Evolutionary conservation across 2,113 vertebrate species (phyloP).

Genomic region (Pantherophis guttatus): DNA sequence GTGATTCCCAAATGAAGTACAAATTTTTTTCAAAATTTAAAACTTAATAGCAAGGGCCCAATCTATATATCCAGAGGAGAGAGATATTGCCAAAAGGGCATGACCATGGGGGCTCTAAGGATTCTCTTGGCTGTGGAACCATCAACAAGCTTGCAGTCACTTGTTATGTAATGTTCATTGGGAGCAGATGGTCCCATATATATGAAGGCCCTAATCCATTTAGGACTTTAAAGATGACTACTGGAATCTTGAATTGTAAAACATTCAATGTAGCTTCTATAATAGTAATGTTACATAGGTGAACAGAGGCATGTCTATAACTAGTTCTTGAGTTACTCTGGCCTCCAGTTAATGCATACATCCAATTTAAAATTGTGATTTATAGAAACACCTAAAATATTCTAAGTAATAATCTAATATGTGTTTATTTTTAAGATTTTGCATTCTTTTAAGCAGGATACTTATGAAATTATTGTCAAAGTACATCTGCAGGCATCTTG

Average conservation of each 20-base stretch:
- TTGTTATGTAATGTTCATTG: not conserved
- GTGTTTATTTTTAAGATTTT: not conserved
- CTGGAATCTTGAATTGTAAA: not conserved
- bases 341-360: not conserved
- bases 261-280: not conserved
- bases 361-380: not conserved
- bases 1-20: not conserved
- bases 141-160: not conserved
- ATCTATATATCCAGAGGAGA: not conserved
- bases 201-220: not conserved
- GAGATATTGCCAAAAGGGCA: not conserved
- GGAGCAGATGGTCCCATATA: not conserved
- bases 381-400: not conserved
- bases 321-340: not conserved
- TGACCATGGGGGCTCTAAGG: not conserved
- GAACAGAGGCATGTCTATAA: not conserved
- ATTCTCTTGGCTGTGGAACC: not conserved
- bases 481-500: not conserved
- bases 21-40: not conserved
- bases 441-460: not conserved
- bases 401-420: not conserved
- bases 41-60: not conserved
- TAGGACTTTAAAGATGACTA: not conserved
- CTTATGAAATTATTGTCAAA: not conserved
- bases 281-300: not conserved